These are phyloP conservation scores for Agapetus fuscipes DNA, from an alignment of 2,888 invertebrate genomes.

Conservation along the genomic window DNA sequence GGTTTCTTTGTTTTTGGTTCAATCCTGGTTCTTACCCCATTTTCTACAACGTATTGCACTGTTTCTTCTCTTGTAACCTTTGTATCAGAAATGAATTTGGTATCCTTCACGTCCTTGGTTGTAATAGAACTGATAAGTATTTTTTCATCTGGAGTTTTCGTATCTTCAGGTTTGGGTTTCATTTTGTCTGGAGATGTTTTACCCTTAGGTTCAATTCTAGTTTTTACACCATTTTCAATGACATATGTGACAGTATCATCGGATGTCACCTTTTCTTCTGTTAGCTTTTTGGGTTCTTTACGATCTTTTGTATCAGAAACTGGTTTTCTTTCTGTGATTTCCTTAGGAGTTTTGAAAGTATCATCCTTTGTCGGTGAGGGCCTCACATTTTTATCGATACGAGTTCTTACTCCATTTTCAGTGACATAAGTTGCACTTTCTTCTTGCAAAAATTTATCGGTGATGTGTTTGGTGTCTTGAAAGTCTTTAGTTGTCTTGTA, in stretches of 20 bases:
- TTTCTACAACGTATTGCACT: slow-evolving; percentile 15
- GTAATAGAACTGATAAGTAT: not conserved
- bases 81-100: slow-evolving; percentile 45
- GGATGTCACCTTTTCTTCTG: not conserved
- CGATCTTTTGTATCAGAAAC: not conserved
- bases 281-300: not conserved
- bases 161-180: not conserved
- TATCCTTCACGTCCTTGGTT: slow-evolving; percentile 50
- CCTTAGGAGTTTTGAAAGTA: not conserved
- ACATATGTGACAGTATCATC: slow-evolving; percentile 8
- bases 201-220: slow-evolving; percentile 6
- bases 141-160: not conserved
- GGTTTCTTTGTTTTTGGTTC: slow-evolving; percentile 9
- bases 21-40: slow-evolving; percentile 17
- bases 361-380: not conserved
- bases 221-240: slow-evolving; percentile 15
- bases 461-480: not conserved
- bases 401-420: slow-evolving; percentile 19
- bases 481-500: not conserved
- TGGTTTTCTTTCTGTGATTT: not conserved
- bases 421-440: slow-evolving; percentile 13
- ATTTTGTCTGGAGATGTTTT: no score
- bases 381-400: slow-evolving; percentile 5
- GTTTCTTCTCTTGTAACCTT: slow-evolving; percentile 27
- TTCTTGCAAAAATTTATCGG: slow-evolving; percentile 3